A percentile compares a stretch with the other conserved stretches of the same genome.
Conservation (phyloP, 92 coral and sea anemone species). For the Micromussa lordhowensis region DNA sequence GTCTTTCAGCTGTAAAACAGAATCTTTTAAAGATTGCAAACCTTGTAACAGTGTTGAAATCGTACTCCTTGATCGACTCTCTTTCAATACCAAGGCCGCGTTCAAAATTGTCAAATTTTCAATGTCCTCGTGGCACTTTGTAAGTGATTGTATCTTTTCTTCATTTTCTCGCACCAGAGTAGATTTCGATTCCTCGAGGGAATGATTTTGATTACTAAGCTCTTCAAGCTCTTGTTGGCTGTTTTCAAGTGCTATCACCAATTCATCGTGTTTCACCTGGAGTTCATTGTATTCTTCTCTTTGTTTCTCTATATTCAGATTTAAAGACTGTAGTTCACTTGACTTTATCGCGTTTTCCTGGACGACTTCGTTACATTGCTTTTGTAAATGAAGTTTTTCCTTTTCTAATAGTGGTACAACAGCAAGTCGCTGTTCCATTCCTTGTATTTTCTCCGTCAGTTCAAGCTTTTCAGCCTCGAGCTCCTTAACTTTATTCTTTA, state of each 20-base stretch:
- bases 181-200: constrained; percentile 63
- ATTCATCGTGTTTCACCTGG: constrained; percentile 53
- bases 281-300: constrained; percentile 57
- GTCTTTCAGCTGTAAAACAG: constrained; percentile 57
- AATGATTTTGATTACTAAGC: constrained; percentile 50
- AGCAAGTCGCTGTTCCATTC: constrained; percentile 67
- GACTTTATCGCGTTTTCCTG: constrained; percentile 72
- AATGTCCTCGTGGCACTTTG: constrained; percentile 54
- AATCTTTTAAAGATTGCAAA: constrained; percentile 64
- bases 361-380: constrained; percentile 76
- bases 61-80: constrained; percentile 41
- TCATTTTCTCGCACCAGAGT: constrained; percentile 56
- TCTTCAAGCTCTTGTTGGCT: constrained; percentile 51
- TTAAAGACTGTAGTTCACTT: constrained; percentile 55
- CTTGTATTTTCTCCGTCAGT: constrained; percentile 57
- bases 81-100: constrained; percentile 41
- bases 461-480: constrained; percentile 67
- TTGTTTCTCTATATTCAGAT: constrained; percentile 40
- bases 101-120: constrained; percentile 68
- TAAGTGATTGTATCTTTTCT: constrained; percentile 42
- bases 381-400: constrained; percentile 79
- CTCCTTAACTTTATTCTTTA: constrained; percentile 68
- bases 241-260: constrained; percentile 69
- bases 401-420: constrained; percentile 83
- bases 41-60: constrained; percentile 59